phyloP scores from a whole-genome alignment of 2,888 invertebrate species.

The Drosophila atripex region DNA sequence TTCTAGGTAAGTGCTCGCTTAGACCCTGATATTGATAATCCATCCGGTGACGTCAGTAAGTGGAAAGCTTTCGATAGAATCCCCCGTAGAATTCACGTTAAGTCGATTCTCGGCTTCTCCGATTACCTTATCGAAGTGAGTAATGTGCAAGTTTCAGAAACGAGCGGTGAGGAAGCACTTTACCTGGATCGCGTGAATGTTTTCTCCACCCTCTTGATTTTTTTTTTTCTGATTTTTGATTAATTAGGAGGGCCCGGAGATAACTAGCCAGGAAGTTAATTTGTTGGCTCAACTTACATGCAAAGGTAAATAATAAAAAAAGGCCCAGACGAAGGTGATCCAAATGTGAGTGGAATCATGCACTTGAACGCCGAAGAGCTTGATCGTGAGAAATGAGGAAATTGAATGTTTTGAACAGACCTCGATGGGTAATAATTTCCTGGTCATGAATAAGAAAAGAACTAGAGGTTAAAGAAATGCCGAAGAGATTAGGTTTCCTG shows the following conservation, averaged over 20 bases:
- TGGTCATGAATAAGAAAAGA: neutral
- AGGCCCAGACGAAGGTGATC: constrained; percentile 23
- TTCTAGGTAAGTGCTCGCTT: constrained; percentile 60
- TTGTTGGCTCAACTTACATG: constrained; percentile 20
- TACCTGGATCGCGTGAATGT: constrained; percentile 63
- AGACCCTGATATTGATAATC: constrained; percentile 17
- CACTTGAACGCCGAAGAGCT: constrained; percentile 23
- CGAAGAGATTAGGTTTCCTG: neutral
- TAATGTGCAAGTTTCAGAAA: constrained; percentile 40
- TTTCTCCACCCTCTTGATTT: constrained; percentile 16
- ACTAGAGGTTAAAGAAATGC: neutral
- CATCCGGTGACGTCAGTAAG: constrained; percentile 49
- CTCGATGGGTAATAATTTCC: constrained; percentile 14
- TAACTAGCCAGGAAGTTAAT: constrained; percentile 68
- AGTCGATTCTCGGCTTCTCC: constrained; percentile 12
- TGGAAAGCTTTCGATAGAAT: constrained; percentile 37
- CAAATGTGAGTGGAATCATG: constrained; percentile 12
- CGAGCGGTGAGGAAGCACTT: constrained; percentile 49
- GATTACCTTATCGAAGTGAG: constrained; percentile 54
- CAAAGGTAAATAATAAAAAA: constrained; percentile 32
- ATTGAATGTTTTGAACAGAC: neutral
- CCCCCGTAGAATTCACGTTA: constrained; percentile 1
- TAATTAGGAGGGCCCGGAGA: constrained; percentile 58
- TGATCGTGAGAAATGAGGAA: constrained; percentile 24
- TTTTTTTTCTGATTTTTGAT: constrained; percentile 60